These are phyloP conservation scores for Volucella inanis DNA, from an alignment of 2,888 invertebrate species.

Conservation along the genomic window DNA sequence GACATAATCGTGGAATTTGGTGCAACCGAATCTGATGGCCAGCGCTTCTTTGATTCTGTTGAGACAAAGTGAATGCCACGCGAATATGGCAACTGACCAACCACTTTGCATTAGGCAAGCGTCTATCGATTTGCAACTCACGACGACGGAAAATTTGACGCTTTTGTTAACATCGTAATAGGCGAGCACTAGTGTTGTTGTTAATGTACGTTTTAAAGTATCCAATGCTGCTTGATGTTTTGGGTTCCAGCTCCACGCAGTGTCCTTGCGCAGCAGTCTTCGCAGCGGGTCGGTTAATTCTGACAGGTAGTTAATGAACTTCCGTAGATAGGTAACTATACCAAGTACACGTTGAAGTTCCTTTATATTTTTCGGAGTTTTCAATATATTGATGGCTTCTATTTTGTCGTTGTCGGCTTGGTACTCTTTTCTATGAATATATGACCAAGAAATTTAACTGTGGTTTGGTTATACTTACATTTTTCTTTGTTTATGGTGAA, in stretches of 20 bases:
- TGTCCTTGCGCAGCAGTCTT: conserved; percentile 13
- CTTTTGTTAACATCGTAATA: conserved; percentile 75
- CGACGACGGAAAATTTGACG: conserved; percentile 24
- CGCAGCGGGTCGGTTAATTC: conserved; percentile 30
- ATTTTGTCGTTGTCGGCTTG: conserved; percentile 55
- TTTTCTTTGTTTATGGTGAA: conserved; percentile 29
- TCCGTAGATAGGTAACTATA: conserved; percentile 26
- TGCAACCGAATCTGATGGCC: conserved; percentile 78
- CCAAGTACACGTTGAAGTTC: conserved; percentile 17
- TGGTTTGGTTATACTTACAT: conserved; percentile 22
- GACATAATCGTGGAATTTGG: conserved; percentile 78
- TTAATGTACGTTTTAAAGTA: conserved; percentile 3
- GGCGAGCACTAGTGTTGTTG: conserved; percentile 62
- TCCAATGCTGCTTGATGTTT: conserved; percentile 20
- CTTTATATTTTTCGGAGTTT: conserved; percentile 33
- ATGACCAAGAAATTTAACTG: conserved; percentile 38
- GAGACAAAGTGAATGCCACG: conserved; percentile 76
- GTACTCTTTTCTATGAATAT: conserved; percentile 42
- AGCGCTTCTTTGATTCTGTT: conserved; percentile 76
- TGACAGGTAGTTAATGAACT: conserved; percentile 64
- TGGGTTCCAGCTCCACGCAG: conserved; percentile 1
- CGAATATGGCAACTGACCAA: conserved; percentile 75
- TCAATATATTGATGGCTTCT: conserved; percentile 50
- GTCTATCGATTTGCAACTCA: conserved; percentile 5
- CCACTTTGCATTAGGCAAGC: conserved; percentile 25